These are phyloP conservation scores for Cisticola juncidis DNA, from an alignment of 2,113 vertebrate genomes.

Conservation along the genomic window DNA sequence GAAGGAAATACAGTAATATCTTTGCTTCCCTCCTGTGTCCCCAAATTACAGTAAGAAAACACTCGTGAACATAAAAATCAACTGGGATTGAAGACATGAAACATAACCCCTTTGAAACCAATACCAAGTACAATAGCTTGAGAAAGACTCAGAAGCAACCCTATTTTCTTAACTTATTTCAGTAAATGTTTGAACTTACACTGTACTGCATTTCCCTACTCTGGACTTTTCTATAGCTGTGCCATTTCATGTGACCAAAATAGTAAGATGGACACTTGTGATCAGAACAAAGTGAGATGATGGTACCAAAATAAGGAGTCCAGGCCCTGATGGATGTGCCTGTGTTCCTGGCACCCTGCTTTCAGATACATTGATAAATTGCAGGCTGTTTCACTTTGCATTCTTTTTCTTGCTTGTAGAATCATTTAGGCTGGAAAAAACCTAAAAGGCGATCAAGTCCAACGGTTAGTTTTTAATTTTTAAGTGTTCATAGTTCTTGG, in stretches of 20 bases:
- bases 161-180: neutral
- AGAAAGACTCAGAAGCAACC: neutral
- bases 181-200: neutral
- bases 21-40: neutral
- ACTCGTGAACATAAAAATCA: neutral
- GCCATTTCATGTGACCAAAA: neutral
- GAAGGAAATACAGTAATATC: neutral
- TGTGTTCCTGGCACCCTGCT: neutral
- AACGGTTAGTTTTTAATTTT: neutral
- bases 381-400: accelerated
- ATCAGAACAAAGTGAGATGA: neutral
- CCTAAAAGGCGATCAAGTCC: neutral
- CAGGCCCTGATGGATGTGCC: neutral
- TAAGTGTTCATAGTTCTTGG: neutral
- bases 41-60: neutral
- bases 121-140: neutral
- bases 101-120: neutral
- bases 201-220: neutral
- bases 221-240: neutral
- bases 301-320: neutral
- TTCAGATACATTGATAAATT: neutral
- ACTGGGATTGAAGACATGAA: neutral
- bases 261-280: neutral
- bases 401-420: neutral
- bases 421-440: neutral